Conservation (phyloP, 2,888 invertebrate genomes). For the Polyommatus icarus region DNA sequence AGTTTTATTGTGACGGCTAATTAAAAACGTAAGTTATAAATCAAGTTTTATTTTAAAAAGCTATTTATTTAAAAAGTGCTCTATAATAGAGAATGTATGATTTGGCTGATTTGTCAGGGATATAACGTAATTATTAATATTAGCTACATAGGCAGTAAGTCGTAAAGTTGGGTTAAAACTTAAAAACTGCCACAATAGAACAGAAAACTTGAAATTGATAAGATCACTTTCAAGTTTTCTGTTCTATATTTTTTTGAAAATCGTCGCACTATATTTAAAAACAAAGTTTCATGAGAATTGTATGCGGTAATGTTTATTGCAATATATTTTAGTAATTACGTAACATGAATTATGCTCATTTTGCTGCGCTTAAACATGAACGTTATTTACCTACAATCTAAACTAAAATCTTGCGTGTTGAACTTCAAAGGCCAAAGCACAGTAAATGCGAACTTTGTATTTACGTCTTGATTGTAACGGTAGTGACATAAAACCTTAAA, state of each 20-base stretch:
- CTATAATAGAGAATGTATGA: too few relatives aligned
- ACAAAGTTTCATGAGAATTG: too few relatives aligned
- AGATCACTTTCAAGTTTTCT: too few relatives aligned
- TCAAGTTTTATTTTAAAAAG: neutral
- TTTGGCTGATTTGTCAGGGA: too few relatives aligned
- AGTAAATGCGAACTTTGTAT: neutral
- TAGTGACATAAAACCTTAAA: slow-evolving; percentile 53
- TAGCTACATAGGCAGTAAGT: too few relatives aligned
- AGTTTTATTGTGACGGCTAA: neutral
- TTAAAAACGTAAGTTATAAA: neutral
- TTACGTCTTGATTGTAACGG: slow-evolving; percentile 10
- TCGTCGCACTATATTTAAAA: too few relatives aligned
- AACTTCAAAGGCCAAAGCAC: neutral
- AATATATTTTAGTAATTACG: neutral
- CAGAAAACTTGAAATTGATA: too few relatives aligned
- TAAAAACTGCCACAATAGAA: too few relatives aligned
- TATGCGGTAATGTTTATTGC: too few relatives aligned
- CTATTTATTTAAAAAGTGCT: neutral
- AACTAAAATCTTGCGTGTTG: neutral
- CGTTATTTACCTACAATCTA: neutral
- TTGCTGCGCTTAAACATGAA: neutral
- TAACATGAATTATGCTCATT: neutral
- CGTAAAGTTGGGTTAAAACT: too few relatives aligned
- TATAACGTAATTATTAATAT: too few relatives aligned
- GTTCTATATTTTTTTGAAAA: too few relatives aligned